Conservation (phyloP, 2,888 invertebrate species). For the Caenorhabditis sp. region DNA sequence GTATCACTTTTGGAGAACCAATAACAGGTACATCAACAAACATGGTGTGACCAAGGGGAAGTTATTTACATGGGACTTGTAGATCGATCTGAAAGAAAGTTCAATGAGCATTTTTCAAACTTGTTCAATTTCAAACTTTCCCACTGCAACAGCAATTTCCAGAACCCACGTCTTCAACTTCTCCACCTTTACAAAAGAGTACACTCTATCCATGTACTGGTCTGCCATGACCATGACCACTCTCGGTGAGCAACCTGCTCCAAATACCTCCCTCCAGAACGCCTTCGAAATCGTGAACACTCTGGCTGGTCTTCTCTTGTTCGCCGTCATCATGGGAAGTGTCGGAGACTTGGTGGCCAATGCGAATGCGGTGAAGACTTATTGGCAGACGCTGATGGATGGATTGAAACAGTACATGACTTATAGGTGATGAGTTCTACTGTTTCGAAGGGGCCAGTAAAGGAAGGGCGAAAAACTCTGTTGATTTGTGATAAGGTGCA, state of each 20-base stretch:
- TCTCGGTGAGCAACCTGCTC: conserved; percentile 78
- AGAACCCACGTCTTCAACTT: conserved; percentile 56
- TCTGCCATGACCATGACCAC: conserved; percentile 78
- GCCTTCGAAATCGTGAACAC: conserved; percentile 74
- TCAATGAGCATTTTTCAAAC: neutral
- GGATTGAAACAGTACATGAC: conserved; percentile 74
- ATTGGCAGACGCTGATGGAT: conserved; percentile 71
- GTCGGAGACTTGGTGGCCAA: conserved; percentile 70
- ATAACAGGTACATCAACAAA: conserved; percentile 51
- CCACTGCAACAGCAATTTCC: too few species aligned
- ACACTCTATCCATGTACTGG: conserved; percentile 77
- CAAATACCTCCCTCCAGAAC: conserved; percentile 70
- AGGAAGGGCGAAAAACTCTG: too few species aligned
- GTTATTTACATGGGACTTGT: conserved; percentile 1
- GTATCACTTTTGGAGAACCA: conserved; percentile 68
- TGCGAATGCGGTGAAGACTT: conserved; percentile 63
- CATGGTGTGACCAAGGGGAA: neutral
- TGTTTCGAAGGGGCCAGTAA: too few species aligned
- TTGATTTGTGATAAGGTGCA: too few species aligned
- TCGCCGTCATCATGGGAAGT: conserved; percentile 78
- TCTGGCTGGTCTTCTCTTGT: conserved; percentile 73
- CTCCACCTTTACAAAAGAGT: conserved; percentile 73
- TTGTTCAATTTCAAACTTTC: neutral
- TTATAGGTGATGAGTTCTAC: conserved; percentile 61
- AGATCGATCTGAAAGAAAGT: neutral